These are phyloP conservation scores for Balearica regulorum DNA, from an alignment of 2,797 vertebrate genomes.

Conservation along the genomic window DNA sequence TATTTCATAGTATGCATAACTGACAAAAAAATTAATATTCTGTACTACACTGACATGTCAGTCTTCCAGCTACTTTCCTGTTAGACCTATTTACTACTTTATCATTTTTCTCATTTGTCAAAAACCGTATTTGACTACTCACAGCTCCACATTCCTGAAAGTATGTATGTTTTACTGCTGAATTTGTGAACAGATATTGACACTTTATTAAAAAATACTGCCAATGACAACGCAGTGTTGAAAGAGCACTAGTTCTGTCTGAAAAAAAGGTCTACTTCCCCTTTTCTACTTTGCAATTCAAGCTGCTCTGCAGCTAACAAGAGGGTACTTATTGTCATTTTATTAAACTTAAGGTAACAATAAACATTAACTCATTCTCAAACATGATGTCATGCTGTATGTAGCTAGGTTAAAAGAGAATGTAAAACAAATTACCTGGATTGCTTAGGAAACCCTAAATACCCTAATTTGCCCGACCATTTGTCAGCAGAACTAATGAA, in stretches of 20 bases:
- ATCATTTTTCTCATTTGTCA: not conserved
- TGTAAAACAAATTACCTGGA: conserved; percentile 48
- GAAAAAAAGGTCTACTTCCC: not conserved
- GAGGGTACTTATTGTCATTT: not conserved
- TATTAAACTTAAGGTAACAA: conserved; percentile 34
- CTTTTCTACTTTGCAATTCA: not conserved
- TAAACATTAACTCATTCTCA: conserved; percentile 30
- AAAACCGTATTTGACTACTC: not conserved
- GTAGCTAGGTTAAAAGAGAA: conserved; percentile 2
- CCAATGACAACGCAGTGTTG: not conserved
- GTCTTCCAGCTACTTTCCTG: not conserved
- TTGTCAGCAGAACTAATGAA: conserved; percentile 54
- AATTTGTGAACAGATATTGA: not conserved
- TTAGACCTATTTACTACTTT: not conserved
- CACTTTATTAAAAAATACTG: not conserved
- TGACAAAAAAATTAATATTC: not conserved
- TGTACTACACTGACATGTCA: not conserved
- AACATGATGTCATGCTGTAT: conserved; percentile 1
- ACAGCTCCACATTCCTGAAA: not conserved
- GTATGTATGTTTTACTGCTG: not conserved
- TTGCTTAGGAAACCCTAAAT: conserved; percentile 29
- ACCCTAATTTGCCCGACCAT: conserved; percentile 48
- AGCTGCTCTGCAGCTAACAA: not conserved
- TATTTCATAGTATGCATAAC: not conserved
- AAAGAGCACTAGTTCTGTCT: not conserved